Evolutionary conservation across 2,797 vertebrate genomes (phyloP).

Genomic region (Gallinago nigripennis): DNA sequence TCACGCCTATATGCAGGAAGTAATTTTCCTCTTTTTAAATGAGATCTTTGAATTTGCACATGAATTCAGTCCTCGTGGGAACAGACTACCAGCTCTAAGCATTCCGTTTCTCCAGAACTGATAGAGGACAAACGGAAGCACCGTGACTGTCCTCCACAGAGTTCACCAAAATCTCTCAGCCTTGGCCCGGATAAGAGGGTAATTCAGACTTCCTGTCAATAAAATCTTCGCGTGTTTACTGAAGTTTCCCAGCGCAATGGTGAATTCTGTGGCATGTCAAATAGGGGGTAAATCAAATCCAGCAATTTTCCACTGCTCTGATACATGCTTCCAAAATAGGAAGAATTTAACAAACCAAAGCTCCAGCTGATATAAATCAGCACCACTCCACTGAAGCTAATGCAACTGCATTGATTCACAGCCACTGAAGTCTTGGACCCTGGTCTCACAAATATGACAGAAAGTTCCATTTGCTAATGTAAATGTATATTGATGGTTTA

Average conservation of each 20-base stretch:
- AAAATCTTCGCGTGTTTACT: neutral
- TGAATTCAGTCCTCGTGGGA: neutral
- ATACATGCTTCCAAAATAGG: neutral
- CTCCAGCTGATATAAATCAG: conserved; percentile 39
- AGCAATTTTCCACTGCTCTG: conserved; percentile 8
- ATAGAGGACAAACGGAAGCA: neutral
- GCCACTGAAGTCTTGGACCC: neutral
- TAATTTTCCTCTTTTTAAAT: neutral
- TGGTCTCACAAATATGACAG: conserved; percentile 21
- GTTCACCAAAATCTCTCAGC: neutral
- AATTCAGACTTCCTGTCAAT: neutral
- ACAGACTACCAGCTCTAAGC: neutral
- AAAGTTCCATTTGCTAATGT: conserved; percentile 55
- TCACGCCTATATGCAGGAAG: neutral
- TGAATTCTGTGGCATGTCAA: conserved; percentile 6
- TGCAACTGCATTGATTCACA: conserved; percentile 44
- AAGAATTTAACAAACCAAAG: conserved; percentile 30
- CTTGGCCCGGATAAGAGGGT: neutral
- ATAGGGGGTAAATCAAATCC: conserved; percentile 15
- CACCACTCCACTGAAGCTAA: neutral
- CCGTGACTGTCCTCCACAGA: neutral
- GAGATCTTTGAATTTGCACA: neutral
- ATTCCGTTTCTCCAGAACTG: neutral
- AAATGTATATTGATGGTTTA: conserved; percentile 71
- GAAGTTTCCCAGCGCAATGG: neutral